phyloP scores from a whole-genome alignment of 2,888 invertebrate genomes.

The Drosophila macrothrix region DNA sequence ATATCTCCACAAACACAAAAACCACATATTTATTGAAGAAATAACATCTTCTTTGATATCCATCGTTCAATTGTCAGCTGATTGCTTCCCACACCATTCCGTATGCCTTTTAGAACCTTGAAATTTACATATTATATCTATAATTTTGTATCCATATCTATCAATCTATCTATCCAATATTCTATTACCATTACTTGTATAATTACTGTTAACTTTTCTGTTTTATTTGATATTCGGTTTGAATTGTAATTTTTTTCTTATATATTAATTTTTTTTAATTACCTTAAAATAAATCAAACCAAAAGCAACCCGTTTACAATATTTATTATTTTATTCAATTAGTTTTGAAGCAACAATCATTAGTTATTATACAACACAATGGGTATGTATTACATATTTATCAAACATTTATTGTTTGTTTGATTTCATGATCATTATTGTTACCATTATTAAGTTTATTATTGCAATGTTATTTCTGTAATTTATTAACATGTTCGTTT shows the following conservation, averaged over 20 bases:
- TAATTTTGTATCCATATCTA: constrained; percentile 48
- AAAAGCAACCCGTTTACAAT: constrained; percentile 12
- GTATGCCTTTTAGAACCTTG: constrained; percentile 84
- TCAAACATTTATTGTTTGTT: constrained; percentile 24
- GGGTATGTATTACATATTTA: constrained; percentile 58
- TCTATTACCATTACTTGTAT: constrained; percentile 17
- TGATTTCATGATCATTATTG: constrained; percentile 14
- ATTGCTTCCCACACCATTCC: constrained; percentile 86
- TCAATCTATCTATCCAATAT: constrained; percentile 24
- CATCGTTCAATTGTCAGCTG: constrained; percentile 85
- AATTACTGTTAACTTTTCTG: constrained; percentile 28
- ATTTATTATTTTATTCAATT: constrained; percentile 22
- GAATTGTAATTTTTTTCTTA: constrained; percentile 29
- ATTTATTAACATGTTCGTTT: constrained; percentile 27
- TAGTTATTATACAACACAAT: constrained; percentile 53
- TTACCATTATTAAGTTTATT: constrained; percentile 34
- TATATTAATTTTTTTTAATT: constrained; percentile 22
- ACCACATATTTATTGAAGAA: constrained; percentile 54
- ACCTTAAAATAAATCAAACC: constrained; percentile 49
- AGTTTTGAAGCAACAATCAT: constrained; percentile 65
- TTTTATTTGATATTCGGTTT: constrained; percentile 17
- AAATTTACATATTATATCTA: constrained; percentile 65
- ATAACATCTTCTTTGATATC: constrained; percentile 60
- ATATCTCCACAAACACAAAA: constrained; percentile 78
- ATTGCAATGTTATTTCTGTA: constrained; percentile 12